Percentiles rank a stretch among this genome's conserved stretches.
Evolutionary conservation across 2,113 vertebrate genomes (phyloP).

Genomic region (Amphiprion percula): DNA sequence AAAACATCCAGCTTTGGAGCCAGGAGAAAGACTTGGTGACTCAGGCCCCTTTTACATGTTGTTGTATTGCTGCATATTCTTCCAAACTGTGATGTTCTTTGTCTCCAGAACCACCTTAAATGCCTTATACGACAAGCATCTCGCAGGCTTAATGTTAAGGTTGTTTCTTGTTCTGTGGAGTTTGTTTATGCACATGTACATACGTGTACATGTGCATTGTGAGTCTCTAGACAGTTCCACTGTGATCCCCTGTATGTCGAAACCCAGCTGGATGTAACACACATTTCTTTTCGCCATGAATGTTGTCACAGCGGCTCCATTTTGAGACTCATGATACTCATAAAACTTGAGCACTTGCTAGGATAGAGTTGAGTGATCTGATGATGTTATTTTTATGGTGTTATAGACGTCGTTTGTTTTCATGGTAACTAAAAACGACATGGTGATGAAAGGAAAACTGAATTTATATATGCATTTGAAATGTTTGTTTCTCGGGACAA

Average conservation of each 20-base stretch:
- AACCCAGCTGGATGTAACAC: constrained; percentile 31
- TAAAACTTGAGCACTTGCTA: constrained; percentile 41
- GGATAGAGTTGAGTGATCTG: constrained; percentile 13
- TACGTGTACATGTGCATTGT: constrained; percentile 18
- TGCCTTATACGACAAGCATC: constrained; percentile 82
- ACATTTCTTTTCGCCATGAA: constrained; percentile 37
- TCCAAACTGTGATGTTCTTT: constrained; percentile 69
- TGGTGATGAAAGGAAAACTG: constrained; percentile 1
- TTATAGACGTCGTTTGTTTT: constrained; percentile 28
- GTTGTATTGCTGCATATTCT: constrained; percentile 65
- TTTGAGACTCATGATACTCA: constrained; percentile 26
- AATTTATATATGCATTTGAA: constrained; percentile 44
- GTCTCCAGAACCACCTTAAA: constrained; percentile 81
- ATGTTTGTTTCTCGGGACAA: constrained; percentile 52
- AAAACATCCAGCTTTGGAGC: constrained; percentile 50
- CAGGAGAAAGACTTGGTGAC: constrained; percentile 57
- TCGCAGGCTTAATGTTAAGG: constrained; percentile 65
- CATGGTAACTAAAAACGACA: constrained; percentile 14
- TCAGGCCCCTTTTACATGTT: constrained; percentile 67
- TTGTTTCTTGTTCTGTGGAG: constrained; percentile 55
- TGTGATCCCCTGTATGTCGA: constrained; percentile 75
- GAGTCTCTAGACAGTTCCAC: constrained; percentile 76
- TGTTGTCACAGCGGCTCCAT: constrained; percentile 47
- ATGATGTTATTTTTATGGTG: constrained; percentile 30
- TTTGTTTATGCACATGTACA: constrained; percentile 31